Percentiles rank a stretch among this genome's conserved stretches.
Conservation (phyloP, 2,797 vertebrate genomes). For the Lepus townsendii region DNA sequence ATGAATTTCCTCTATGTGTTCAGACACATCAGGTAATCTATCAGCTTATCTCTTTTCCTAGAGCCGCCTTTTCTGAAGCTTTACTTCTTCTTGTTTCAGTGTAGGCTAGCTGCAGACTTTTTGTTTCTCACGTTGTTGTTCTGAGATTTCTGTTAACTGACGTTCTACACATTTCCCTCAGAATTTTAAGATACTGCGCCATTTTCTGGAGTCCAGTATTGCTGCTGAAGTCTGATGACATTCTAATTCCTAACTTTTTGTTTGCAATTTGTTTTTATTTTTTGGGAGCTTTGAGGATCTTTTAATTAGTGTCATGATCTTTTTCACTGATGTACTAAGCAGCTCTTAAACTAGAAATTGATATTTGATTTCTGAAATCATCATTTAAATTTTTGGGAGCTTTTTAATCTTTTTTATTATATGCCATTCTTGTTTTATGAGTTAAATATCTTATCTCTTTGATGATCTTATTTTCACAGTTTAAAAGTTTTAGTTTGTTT, state of each 20-base stretch:
- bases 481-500: background rate
- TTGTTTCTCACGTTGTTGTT: background rate
- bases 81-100: background rate
- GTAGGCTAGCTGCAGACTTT: background rate
- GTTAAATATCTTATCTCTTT: background rate
- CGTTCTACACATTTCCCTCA: background rate
- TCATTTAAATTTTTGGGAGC: background rate
- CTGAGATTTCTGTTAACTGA: background rate
- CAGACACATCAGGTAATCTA: background rate
- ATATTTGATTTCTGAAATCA: slow-evolving; percentile 7
- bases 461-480: background rate
- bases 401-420: background rate
- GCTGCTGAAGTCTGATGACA: background rate
- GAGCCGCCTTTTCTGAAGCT: background rate
- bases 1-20: background rate
- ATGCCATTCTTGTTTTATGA: background rate
- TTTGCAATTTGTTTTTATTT: background rate
- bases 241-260: background rate
- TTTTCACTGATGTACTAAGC: background rate
- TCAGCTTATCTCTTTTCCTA: background rate
- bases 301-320: background rate
- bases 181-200: background rate
- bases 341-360: background rate
- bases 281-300: background rate
- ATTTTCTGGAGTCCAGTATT: background rate